Percentiles rank a stretch among this genome's conserved stretches.
These are phyloP conservation scores for Drosophila teissieri DNA, from an alignment of 1,140 invertebrate genomes.

Conservation along the genomic window DNA sequence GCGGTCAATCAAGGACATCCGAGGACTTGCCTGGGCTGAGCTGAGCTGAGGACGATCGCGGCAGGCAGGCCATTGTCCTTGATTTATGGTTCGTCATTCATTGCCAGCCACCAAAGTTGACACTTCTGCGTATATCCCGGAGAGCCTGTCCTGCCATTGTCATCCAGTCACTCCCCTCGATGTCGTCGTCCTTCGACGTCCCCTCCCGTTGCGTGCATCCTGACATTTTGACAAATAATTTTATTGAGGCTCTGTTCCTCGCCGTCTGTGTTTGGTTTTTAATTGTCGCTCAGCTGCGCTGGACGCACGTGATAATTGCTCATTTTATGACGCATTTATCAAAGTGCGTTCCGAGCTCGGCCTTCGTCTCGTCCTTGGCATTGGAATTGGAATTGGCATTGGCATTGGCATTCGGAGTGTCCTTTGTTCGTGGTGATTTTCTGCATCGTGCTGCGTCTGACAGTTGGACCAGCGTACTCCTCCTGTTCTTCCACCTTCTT, in stretches of 20 bases:
- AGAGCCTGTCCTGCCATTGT: conserved; percentile 34
- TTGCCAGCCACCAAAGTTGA: conserved; percentile 61
- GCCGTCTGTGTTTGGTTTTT: conserved; percentile 63
- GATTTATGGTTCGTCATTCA: conserved; percentile 58
- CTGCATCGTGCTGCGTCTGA: conserved; percentile 49
- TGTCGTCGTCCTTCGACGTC: conserved; percentile 3
- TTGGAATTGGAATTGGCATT: not conserved
- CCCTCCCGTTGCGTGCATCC: conserved; percentile 18
- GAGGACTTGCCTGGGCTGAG: conserved; percentile 11
- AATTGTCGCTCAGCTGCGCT: conserved; percentile 52
- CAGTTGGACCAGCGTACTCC: conserved; percentile 24
- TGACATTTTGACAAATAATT: conserved; percentile 69
- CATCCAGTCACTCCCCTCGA: conserved; percentile 32
- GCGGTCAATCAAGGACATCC: conserved; percentile 63
- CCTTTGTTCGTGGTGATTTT: conserved; percentile 48
- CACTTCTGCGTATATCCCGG: conserved; percentile 51
- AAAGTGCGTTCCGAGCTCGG: conserved; percentile 43
- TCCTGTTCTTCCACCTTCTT: not conserved
- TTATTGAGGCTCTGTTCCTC: conserved; percentile 56
- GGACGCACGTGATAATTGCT: conserved; percentile 65
- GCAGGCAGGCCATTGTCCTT: conserved; percentile 49
- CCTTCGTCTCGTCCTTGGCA: conserved; percentile 21
- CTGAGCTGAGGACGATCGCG: not conserved
- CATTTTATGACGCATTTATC: conserved; percentile 68
- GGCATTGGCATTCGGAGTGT: conserved; percentile 16